Evolutionary conservation across 92 coral and sea anemone species (phyloP), one percentile per base, ranked within the genome.

Genomic region (Chrysogorgia sp.): DNA sequence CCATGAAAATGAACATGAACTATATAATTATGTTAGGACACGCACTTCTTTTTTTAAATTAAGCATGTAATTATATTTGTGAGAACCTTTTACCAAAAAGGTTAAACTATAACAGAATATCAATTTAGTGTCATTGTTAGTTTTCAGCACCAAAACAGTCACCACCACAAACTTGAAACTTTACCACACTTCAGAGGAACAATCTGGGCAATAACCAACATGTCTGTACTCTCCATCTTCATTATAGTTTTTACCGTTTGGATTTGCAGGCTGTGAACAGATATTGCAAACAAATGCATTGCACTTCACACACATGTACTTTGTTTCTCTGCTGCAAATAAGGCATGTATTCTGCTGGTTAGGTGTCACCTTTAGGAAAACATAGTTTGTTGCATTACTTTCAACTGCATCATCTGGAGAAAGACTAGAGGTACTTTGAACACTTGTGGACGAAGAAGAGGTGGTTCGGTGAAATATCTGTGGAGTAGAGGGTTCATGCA

Each of bases 291-390:
- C 21, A 1, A 12, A 61, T 9, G 25, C 33, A 23, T 61, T 26
- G 37, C 68, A 61, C 10, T 21, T 10, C 68, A 61, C 31, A 61
- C 68, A 61, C 34, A 28, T 24, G 26, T 61, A 61, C 26, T 61
- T 61, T 1, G 68, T 61, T 2, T 7, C 14, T 21, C 34, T 61
- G 14, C 37, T n/a, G 21, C 68, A 61, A 9, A 10, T 1, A 61
- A 61, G 14, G 33, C 68, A 48, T 48, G 1, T 48, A 48, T 22
- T 48, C 15, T 48, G 56, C 19, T 22, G 19, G 15, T 48, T 22
- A 14, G 15, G 56, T 0, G 56, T 14, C 15, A 0, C 15, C 15
- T 22, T 48, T 14, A 0, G 21, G 21, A 14, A 17, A 48, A 48
- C 19, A 48, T 48, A 17, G 21, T 48, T 17, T 1, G 21, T 14